A percentile compares a stretch with the other conserved stretches of the same genome.
Conservation (phyloP, 2,113 vertebrate genomes). For the Apteryx mantelli region DNA sequence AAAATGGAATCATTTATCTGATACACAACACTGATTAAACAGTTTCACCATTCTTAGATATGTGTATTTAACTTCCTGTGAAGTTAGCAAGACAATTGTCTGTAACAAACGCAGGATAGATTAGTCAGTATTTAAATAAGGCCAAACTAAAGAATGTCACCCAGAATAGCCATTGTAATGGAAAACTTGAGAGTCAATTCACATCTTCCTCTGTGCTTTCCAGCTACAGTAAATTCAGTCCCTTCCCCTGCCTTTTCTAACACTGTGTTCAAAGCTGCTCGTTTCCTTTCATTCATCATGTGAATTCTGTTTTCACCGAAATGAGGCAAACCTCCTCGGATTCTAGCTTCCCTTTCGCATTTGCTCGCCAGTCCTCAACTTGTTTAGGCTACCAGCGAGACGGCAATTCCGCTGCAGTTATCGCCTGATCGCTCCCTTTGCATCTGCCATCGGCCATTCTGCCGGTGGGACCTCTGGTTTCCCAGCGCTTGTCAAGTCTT, state of each 20-base stretch:
- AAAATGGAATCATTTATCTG: background rate
- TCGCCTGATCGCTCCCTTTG: background rate
- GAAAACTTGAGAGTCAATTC: background rate
- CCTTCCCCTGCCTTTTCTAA: background rate
- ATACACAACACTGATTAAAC: background rate
- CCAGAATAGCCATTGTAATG: background rate
- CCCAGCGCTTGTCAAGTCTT: background rate
- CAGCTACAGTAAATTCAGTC: background rate
- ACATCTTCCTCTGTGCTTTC: background rate
- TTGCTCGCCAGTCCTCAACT: background rate
- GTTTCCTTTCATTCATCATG: background rate
- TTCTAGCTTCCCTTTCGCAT: background rate
- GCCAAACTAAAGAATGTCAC: background rate
- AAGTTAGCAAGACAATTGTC: background rate
- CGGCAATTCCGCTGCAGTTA: background rate
- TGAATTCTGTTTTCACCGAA: background rate
- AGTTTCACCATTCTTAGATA: background rate
- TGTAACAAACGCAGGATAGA: background rate
- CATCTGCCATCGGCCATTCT: accelerated
- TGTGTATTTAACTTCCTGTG: background rate
- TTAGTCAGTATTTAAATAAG: background rate
- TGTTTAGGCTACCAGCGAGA: background rate
- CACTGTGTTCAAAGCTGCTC: accelerated
- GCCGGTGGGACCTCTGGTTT: background rate
- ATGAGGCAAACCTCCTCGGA: accelerated